A percentile compares a stretch with the other conserved stretches of the same genome.
phyloP scores from a whole-genome alignment of 2,888 invertebrate species.

The Diachrysia chrysitis region DNA sequence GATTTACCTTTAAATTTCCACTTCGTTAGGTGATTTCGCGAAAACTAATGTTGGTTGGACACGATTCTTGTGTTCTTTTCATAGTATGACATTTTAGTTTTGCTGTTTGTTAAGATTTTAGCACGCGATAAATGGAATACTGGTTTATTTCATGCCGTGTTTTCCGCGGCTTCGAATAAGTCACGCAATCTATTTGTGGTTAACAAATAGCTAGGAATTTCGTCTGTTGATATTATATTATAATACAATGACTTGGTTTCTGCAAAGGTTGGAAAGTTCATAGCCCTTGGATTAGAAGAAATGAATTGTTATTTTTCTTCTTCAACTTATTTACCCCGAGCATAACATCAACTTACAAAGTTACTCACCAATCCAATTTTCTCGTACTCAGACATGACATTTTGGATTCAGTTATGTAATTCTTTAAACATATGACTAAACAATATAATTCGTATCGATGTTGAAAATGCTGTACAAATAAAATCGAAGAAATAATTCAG shows the following conservation, averaged over 20 bases:
- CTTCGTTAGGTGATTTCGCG: constrained; percentile 46
- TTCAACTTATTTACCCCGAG: not conserved
- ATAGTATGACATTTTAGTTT: constrained; percentile 17
- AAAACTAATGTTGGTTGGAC: constrained; percentile 38
- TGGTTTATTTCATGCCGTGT: constrained; percentile 8
- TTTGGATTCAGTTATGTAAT: too few relatives aligned
- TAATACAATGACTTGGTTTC: not conserved
- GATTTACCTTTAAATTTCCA: constrained; percentile 41
- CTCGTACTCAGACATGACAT: too few relatives aligned
- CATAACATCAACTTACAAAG: not conserved
- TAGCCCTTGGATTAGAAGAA: not conserved
- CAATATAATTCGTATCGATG: not conserved
- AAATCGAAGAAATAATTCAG: too few relatives aligned
- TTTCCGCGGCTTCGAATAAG: constrained; percentile 1
- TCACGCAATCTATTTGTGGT: not conserved
- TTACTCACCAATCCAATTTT: too few relatives aligned
- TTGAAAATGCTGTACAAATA: not conserved
- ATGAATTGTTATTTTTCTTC: not conserved
- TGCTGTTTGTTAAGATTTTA: constrained; percentile 9
- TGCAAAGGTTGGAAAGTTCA: not conserved
- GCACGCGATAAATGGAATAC: constrained; percentile 16
- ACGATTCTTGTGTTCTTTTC: constrained; percentile 41
- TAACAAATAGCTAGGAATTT: not conserved
- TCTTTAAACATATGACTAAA: too few relatives aligned
- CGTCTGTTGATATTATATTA: constrained; percentile 1